phyloP scores from a whole-genome alignment of 2,888 invertebrate genomes.

The Andricus quercusramuli region DNA sequence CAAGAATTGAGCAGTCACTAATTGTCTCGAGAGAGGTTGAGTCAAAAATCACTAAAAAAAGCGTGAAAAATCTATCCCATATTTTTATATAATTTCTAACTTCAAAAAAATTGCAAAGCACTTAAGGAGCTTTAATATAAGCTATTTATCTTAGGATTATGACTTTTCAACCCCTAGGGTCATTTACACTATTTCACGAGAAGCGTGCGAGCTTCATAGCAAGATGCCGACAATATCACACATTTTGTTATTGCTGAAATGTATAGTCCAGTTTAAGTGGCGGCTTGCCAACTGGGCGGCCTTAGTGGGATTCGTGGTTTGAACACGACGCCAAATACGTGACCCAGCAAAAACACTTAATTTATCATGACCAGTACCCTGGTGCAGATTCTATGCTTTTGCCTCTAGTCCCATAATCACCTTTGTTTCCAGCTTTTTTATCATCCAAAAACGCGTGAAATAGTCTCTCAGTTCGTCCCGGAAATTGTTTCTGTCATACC shows the following conservation, averaged over 20 bases:
- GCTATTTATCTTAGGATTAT: no score
- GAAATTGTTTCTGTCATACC: background rate
- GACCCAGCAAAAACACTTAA: slow-evolving; percentile 69
- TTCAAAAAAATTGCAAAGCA: no score
- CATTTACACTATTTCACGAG: background rate
- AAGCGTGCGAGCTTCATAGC: slow-evolving; percentile 51
- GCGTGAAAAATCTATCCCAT: no score
- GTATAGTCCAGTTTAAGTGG: slow-evolving; percentile 63
- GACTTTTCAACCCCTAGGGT: no score
- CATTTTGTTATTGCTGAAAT: slow-evolving; percentile 67
- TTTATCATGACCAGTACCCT: slow-evolving; percentile 66
- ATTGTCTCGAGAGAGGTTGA: no score
- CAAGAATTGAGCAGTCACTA: no score
- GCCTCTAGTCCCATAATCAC: slow-evolving; percentile 53
- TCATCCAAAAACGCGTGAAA: slow-evolving; percentile 12
- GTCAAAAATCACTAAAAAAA: no score
- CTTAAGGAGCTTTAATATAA: no score
- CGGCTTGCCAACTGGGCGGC: slow-evolving; percentile 68
- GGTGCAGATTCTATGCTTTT: slow-evolving; percentile 65
- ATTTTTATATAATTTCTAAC: no score
- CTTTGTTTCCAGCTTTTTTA: slow-evolving; percentile 24
- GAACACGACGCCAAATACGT: slow-evolving; percentile 68
- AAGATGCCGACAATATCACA: slow-evolving; percentile 59
- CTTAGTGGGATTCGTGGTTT: slow-evolving; percentile 70
- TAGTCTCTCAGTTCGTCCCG: background rate